Conservation (phyloP, 2,797 vertebrate species). For the Aphelocoma californica region DNA sequence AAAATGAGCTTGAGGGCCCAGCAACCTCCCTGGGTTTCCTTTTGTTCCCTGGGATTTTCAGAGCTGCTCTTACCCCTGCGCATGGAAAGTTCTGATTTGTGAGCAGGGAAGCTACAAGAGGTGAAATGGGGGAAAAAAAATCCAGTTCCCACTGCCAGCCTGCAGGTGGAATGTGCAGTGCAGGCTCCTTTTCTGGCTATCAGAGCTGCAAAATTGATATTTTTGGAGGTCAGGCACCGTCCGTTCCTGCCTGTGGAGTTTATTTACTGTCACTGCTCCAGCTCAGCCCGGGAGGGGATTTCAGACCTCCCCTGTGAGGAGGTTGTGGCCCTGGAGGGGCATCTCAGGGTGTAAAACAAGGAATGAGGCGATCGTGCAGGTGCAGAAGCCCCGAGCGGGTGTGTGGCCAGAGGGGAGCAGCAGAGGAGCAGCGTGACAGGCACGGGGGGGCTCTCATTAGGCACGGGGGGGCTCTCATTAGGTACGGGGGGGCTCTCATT, state of each 20-base stretch:
- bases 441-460: neutral
- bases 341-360: neutral
- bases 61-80: neutral
- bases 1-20: neutral
- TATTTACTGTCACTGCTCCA: neutral
- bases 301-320: neutral
- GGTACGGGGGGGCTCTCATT: no score
- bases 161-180: neutral
- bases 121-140: neutral
- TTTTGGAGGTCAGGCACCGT: neutral
- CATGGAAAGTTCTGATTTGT: neutral
- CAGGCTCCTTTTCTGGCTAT: neutral
- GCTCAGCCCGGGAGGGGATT: neutral
- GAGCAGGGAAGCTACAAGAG: neutral
- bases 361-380: rapidly evolving
- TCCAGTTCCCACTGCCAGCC: neutral
- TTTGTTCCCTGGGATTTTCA: no score
- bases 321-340: neutral
- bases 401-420: neutral
- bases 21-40: neutral
- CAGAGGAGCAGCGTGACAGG: neutral
- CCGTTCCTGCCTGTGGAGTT: neutral
- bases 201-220: neutral
- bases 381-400: no score
- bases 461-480: no score